Evolutionary conservation across 2,113 vertebrate species (phyloP).

Genomic region (Lophura nycthemera): DNA sequence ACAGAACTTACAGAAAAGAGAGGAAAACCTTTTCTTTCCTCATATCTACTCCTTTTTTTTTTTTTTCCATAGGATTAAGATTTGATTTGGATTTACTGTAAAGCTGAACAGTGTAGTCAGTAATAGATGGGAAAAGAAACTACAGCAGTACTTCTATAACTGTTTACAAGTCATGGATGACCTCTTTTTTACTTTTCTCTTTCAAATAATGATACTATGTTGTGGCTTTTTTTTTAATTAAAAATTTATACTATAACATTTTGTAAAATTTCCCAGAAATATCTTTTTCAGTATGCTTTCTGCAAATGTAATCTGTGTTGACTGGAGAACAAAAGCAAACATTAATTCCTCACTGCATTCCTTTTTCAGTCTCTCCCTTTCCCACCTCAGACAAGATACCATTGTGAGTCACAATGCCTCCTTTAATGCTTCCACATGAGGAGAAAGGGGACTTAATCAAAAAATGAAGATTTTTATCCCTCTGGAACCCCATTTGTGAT

Average conservation of each 20-base stretch:
- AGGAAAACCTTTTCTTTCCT: not conserved
- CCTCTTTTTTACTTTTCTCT: not conserved
- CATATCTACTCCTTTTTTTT: not conserved
- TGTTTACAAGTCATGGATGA: not conserved
- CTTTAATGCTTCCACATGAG: not conserved
- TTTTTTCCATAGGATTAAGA: not conserved
- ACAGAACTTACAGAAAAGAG: rapidly evolving
- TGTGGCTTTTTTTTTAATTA: not conserved
- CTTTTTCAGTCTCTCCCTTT: not conserved
- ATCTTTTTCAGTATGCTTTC: not conserved
- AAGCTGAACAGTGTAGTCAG: rapidly evolving
- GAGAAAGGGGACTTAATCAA: not conserved
- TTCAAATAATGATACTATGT: not conserved
- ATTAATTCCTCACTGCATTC: not conserved
- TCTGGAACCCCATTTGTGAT: not conserved
- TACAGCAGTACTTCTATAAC: not conserved
- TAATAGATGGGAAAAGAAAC: not conserved
- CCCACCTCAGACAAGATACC: not conserved
- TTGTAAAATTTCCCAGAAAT: not conserved
- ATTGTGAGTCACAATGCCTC: not conserved
- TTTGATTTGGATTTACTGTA: not conserved
- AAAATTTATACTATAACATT: not conserved
- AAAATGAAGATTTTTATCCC: not conserved
- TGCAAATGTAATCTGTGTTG: not conserved
- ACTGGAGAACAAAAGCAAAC: not conserved